Evolutionary conservation across 2,888 invertebrate species (phyloP).

Genomic region (Bombylius major): DNA sequence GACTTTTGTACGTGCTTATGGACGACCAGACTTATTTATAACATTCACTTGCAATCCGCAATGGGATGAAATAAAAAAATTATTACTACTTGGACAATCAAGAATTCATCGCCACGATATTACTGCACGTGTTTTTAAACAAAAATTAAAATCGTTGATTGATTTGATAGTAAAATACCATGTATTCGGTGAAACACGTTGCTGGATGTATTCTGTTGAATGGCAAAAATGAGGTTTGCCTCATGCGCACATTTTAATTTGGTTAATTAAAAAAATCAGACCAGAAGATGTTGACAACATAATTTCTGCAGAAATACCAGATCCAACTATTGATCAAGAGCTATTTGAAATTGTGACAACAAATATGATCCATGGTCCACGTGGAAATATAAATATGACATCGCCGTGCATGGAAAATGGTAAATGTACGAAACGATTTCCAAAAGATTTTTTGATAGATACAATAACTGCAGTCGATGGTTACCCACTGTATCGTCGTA

Average conservation of each 20-base stretch:
- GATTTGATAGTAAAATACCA: too few species aligned
- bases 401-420: conserved; percentile 28
- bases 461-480: conserved; percentile 4
- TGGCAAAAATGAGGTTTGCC: conserved; percentile 16
- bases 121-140: too few species aligned
- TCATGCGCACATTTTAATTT: conserved; percentile 17
- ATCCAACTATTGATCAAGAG: conserved; percentile 16
- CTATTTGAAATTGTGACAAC: conserved; percentile 18
- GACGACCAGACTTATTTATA: too few species aligned
- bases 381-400: conserved; percentile 14
- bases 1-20: too few species aligned
- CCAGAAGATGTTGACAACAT: conserved; percentile 16
- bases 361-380: conserved; percentile 27
- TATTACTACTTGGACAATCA: neutral
- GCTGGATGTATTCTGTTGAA: conserved; percentile 22
- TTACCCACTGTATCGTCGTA: conserved; percentile 12
- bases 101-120: too few species aligned
- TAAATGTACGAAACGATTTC: too few species aligned
- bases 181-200: conserved; percentile 19
- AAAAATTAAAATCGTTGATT: too few species aligned
- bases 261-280: conserved; percentile 13
- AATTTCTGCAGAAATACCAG: neutral
- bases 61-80: neutral
- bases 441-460: conserved; percentile 2
- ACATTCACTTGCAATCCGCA: neutral